Conservation (phyloP, 2,888 invertebrate genomes). For the Brenthis ino region DNA sequence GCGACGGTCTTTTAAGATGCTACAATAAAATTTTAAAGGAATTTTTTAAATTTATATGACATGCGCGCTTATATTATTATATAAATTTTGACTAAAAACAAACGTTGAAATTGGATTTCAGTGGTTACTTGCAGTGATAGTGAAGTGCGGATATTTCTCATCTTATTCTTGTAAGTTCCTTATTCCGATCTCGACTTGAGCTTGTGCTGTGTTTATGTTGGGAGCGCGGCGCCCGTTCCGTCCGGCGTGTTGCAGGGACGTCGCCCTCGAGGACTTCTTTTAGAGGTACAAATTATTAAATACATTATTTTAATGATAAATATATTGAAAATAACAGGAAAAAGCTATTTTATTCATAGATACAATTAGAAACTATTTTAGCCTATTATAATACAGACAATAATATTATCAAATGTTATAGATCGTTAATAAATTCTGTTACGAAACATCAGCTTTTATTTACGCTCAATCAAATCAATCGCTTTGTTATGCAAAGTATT, state of each 20-base stretch:
- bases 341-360: too few species aligned
- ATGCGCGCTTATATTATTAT: slow-evolving; percentile 66
- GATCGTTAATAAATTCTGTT: slow-evolving; percentile 64
- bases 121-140: slow-evolving; percentile 66
- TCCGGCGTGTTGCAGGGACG: slow-evolving; percentile 70
- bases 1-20: slow-evolving; percentile 55
- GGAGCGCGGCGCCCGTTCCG: slow-evolving; percentile 70
- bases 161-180: slow-evolving; percentile 45
- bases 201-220: slow-evolving; percentile 81
- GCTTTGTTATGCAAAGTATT: neutral
- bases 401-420: slow-evolving; percentile 8
- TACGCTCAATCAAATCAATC: neutral
- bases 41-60: slow-evolving; percentile 58
- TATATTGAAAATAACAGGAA: neutral
- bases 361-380: too few species aligned
- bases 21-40: slow-evolving; percentile 36
- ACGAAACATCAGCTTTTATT: slow-evolving; percentile 38
- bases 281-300: slow-evolving; percentile 61
- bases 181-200: slow-evolving; percentile 62
- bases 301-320: slow-evolving; percentile 22
- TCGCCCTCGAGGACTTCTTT: slow-evolving; percentile 75
- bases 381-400: too few species aligned
- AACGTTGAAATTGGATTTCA: slow-evolving; percentile 71
- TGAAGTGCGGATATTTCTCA: slow-evolving; percentile 60
- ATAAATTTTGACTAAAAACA: slow-evolving; percentile 73